phyloP scores from a whole-genome alignment of 2,113 vertebrate genomes.

The Antigone vipio region DNA sequence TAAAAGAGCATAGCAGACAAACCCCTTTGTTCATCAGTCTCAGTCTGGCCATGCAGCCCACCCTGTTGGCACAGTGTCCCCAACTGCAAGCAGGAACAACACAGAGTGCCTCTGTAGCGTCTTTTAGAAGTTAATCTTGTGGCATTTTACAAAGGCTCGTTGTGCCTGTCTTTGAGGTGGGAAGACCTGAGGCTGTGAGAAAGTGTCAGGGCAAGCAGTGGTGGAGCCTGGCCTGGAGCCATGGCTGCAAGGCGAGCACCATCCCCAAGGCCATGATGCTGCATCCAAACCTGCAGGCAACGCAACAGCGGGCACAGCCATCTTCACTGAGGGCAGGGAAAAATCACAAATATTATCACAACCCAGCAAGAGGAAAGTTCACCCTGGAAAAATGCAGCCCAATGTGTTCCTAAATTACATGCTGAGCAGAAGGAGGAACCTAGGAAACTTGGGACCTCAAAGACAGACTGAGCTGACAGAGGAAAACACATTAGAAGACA shows the following conservation, averaged over 20 bases:
- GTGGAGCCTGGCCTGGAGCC: neutral
- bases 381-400: neutral
- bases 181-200: neutral
- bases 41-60: neutral
- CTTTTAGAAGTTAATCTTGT: neutral
- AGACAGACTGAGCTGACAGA: neutral
- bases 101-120: neutral
- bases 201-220: neutral
- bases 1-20: neutral
- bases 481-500: neutral
- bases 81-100: neutral
- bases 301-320: rapidly evolving
- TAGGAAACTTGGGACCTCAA: neutral
- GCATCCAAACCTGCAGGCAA: neutral
- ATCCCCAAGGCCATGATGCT: neutral
- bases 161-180: neutral
- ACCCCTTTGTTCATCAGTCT: neutral
- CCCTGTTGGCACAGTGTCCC: neutral
- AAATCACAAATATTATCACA: neutral
- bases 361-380: neutral
- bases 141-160: neutral
- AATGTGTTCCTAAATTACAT: neutral
- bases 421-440: neutral
- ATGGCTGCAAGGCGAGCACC: rapidly evolving
- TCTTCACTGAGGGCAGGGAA: neutral